Percentiles rank a stretch among this genome's conserved stretches.
phyloP scores from a whole-genome alignment of 2,888 invertebrate genomes.

The Platycheirus albimanus region DNA sequence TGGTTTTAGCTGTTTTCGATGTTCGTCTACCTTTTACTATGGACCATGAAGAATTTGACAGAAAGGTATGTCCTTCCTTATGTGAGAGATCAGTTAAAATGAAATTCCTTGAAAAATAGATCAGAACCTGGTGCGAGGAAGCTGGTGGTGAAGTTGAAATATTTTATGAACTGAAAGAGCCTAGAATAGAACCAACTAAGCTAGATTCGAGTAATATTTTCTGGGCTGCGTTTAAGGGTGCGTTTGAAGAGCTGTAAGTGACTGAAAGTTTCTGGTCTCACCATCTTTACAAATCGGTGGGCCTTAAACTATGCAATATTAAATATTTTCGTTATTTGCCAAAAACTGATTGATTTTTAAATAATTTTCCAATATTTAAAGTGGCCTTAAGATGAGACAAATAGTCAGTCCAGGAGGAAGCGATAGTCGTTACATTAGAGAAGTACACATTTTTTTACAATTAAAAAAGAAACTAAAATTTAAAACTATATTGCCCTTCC shows the following conservation, averaged over 20 bases:
- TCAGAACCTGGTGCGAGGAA: conserved; percentile 85
- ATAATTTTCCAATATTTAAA: neutral
- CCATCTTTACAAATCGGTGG: too few relatives aligned
- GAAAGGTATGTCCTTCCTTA: conserved; percentile 82
- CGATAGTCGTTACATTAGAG: conserved; percentile 7
- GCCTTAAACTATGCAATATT: too few relatives aligned
- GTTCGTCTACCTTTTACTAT: conserved; percentile 83
- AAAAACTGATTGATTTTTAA: neutral
- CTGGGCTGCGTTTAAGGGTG: conserved; percentile 88
- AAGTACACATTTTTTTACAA: neutral
- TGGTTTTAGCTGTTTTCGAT: conserved; percentile 87
- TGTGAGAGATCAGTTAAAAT: neutral
- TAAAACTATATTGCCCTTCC: neutral
- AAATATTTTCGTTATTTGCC: conserved; percentile 34
- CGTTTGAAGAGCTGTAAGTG: conserved; percentile 85
- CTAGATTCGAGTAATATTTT: conserved; percentile 86
- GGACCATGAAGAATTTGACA: conserved; percentile 84
- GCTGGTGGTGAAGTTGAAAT: conserved; percentile 88
- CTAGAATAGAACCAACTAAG: conserved; percentile 85
- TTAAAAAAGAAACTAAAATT: neutral
- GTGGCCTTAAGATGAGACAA: neutral
- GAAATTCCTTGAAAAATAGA: conserved; percentile 50
- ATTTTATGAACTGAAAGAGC: conserved; percentile 86
- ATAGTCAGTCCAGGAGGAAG: conserved; percentile 3
- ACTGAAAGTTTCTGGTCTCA: too few relatives aligned